Percentiles rank a stretch among this genome's conserved stretches.
These are phyloP conservation scores for Tetragnatha versicolor DNA, from an alignment of 1,140 invertebrate species.

Conservation along the genomic window DNA sequence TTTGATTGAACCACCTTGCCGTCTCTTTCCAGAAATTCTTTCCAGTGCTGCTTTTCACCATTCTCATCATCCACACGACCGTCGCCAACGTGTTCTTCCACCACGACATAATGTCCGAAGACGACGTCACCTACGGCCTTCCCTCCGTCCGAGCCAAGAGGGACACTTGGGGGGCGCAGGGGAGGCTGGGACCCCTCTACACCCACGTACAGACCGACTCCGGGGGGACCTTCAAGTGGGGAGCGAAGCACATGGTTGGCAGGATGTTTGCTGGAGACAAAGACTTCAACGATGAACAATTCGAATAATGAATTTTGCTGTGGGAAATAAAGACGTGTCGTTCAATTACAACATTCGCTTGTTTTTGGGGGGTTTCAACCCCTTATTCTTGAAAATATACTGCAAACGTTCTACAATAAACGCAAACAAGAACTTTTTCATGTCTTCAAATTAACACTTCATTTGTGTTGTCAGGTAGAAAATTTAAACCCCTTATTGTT, in stretches of 20 bases:
- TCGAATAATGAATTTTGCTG: no score
- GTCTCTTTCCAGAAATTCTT: not conserved
- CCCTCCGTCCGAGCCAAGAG: constrained; percentile 2
- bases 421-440: no score
- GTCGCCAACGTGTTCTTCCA: constrained; percentile 3
- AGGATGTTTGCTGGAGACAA: constrained; percentile 40
- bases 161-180: constrained; percentile 9
- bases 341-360: no score
- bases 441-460: no score
- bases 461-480: no score
- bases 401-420: no score
- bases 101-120: constrained; percentile 41
- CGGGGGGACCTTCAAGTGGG: constrained; percentile 43
- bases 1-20: not conserved
- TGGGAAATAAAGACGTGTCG: no score
- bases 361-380: no score
- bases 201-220: constrained; percentile 34
- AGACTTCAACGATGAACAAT: constrained; percentile 7
- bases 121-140: constrained; percentile 28
- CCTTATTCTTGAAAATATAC: no score
- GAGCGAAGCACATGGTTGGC: constrained; percentile 45
- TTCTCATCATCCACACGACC: not conserved
- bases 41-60: not conserved
- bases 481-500: no score
- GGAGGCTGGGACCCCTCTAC: constrained; percentile 29